phyloP scores from a whole-genome alignment of 2,113 vertebrate species.

The Tamias sibiricus region DNA sequence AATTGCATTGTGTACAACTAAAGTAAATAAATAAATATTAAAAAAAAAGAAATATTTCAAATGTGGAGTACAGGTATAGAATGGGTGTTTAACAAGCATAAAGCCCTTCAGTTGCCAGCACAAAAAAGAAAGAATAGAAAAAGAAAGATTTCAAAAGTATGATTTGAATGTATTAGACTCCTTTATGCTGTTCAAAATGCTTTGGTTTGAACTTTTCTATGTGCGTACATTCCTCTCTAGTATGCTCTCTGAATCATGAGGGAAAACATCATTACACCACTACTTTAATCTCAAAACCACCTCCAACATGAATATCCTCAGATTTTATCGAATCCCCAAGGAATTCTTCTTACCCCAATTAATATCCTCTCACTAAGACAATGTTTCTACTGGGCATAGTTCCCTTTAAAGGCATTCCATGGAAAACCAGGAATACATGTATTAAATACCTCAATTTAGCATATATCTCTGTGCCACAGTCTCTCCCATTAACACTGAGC shows the following conservation, averaged over 20 bases:
- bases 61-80: neutral
- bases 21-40: no score
- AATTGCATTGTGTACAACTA: no score
- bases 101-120: neutral
- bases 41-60: constrained; percentile 41
- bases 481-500: neutral
- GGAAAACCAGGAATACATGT: neutral
- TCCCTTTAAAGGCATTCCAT: neutral
- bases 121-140: neutral
- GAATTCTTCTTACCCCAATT: neutral
- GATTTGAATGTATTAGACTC: neutral
- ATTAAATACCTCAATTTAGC: neutral
- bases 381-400: neutral
- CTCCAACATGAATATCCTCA: neutral
- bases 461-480: neutral
- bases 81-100: neutral
- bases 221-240: neutral
- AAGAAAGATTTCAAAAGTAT: neutral
- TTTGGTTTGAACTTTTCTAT: constrained; percentile 26
- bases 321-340: neutral
- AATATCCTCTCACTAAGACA: neutral
- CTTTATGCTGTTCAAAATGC: neutral
- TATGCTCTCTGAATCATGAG: constrained; percentile 27
- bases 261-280: neutral
- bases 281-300: neutral